Conservation (phyloP, 2,888 invertebrate genomes). For the Serripes groenlandicus region DNA sequence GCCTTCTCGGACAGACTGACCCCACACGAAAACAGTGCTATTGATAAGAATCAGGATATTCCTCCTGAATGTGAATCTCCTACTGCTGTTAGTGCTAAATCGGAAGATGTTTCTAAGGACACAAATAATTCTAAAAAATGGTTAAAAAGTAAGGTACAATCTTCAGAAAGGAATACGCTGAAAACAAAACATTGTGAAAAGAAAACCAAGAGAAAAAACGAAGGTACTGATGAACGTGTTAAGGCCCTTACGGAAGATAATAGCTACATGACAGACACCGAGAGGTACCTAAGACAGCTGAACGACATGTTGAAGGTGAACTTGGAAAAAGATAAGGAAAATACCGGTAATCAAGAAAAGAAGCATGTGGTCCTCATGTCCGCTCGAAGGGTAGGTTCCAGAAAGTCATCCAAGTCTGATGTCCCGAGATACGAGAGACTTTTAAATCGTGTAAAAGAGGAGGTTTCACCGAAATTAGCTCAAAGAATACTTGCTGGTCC, state of each 20-base stretch:
- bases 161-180: too few species aligned
- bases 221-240: not conserved
- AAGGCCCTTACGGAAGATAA: not conserved
- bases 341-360: not conserved
- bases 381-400: not conserved
- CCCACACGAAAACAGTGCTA: not conserved
- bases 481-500: conserved; percentile 19
- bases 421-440: conserved; percentile 54
- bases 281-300: conserved; percentile 10
- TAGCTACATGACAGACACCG: conserved; percentile 2
- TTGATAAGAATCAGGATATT: not conserved
- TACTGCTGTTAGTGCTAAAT: not conserved
- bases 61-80: not conserved
- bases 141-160: not conserved
- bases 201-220: not conserved
- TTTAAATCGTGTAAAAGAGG: conserved; percentile 62
- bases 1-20: conserved; percentile 15
- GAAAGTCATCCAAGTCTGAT: not conserved
- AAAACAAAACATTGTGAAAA: too few species aligned
- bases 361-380: not conserved
- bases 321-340: not conserved
- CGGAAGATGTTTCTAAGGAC: not conserved
- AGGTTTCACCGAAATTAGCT: conserved; percentile 44
- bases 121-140: not conserved
- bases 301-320: conserved; percentile 1